Conservation (phyloP, 2,888 invertebrate species). For the Nebria salina region DNA sequence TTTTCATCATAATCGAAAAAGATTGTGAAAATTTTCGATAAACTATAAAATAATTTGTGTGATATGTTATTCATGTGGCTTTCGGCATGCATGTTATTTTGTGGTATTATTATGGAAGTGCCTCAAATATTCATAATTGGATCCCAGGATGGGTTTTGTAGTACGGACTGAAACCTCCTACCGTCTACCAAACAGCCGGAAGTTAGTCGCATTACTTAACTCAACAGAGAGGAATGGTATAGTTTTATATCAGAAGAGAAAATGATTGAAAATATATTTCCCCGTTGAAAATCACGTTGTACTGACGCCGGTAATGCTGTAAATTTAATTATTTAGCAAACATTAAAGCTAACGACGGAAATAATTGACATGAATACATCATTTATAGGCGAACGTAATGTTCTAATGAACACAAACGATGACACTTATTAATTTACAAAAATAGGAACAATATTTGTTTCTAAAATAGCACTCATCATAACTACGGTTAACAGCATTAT, state of each 20-base stretch:
- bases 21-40: no score
- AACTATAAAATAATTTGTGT: not conserved
- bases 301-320: not conserved
- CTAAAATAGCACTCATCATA: not conserved
- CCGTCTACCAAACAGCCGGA: conserved; percentile 1
- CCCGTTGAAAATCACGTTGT: not conserved
- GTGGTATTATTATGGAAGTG: not conserved
- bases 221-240: not conserved
- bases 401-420: not conserved
- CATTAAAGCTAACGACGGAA: conserved; percentile 38
- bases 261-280: not conserved
- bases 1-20: no score
- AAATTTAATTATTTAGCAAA: conserved; percentile 31
- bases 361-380: conserved; percentile 16
- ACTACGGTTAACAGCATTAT: not conserved
- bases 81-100: not conserved
- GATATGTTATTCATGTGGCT: not conserved
- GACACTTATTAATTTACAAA: no score
- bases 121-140: not conserved
- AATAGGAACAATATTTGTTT: not conserved
- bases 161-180: not conserved
- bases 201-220: conserved; percentile 24
- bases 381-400: not conserved
- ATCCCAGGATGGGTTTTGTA: not conserved
- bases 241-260: not conserved